Conservation (phyloP, 2,113 vertebrate genomes). For the Axis porcinus region DNA sequence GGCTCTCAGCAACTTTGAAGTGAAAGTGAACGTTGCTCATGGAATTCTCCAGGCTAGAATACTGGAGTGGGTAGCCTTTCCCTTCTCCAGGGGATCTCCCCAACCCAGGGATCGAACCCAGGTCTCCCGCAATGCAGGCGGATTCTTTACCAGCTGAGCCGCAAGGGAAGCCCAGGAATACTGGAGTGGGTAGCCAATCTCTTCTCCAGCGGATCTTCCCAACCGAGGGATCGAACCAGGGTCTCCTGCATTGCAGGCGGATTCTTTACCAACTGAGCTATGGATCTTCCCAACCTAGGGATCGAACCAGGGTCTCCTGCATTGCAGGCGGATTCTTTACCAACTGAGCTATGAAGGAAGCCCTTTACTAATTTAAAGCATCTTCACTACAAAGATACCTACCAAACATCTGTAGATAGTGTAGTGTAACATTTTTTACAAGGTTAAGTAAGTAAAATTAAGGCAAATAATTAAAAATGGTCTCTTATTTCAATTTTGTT, state of each 20-base stretch:
- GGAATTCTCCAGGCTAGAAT: neutral
- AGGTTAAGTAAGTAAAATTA: slow-evolving; percentile 1
- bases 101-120: neutral
- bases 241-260: neutral
- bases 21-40: neutral
- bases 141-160: neutral
- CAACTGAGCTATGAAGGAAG: neutral
- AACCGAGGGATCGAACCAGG: neutral
- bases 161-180: neutral
- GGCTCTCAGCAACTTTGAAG: neutral
- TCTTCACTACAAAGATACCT: neutral
- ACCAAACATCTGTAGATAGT: neutral
- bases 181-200: neutral
- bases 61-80: neutral
- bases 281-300: neutral
- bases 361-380: neutral
- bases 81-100: neutral
- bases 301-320: neutral
- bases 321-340: neutral
- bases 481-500: neutral
- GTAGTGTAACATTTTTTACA: neutral
- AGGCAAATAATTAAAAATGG: neutral
- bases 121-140: neutral
- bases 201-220: neutral
- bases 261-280: neutral